Base-by-base conservation (phyloP, 2,888 invertebrate species). In the Graphium colonna region DNA sequence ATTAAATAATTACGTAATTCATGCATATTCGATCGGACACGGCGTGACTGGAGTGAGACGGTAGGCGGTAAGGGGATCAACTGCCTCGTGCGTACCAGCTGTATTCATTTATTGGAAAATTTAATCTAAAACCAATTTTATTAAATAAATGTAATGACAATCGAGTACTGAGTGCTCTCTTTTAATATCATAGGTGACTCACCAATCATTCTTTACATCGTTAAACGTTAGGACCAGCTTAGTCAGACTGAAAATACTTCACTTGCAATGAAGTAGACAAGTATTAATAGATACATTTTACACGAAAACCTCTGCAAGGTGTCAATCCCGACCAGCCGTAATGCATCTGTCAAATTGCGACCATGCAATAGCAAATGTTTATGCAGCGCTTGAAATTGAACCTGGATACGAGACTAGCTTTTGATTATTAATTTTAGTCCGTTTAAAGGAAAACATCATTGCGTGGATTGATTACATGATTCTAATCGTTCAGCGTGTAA, bases 321-420 rank as follows among this genome's bases (percentile, higher is more conserved):
- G 33, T 49, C 41, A 49, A 49, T 49, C 31, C 31, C 8, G 31
- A 31, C 8, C 8, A 36, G 9, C 36, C 36, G n/a, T 36, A 36
- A 36, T 36, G 36, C 36, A 36, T 36, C 36, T 36, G 36, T 13
- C 12, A 36, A 36, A 36, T 13, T 36, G 12, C 36, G 4, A 10
- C n/a, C 36, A 21, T 5, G 21, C 3, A 21, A 21, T 21, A 21
- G 31, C 10, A 7, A 31, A 31, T 31, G 31, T 31, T 31, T 3
- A 31, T 31, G 31, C 31, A 31, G 8, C 10, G 31, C 21, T 21
- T 21, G 10, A 31, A 31, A 10, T 31, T 10, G 10, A 31, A 7
- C 9, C 31, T 31, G 31, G 31, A 7, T 31, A 31, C 31, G 8
- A 3, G 8, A 2, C 10, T 9, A 21, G 21, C 5, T 21, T 21